Base-by-base conservation (phyloP, 2,888 invertebrate genomes). In the Lasius fuliginosus region DNA sequence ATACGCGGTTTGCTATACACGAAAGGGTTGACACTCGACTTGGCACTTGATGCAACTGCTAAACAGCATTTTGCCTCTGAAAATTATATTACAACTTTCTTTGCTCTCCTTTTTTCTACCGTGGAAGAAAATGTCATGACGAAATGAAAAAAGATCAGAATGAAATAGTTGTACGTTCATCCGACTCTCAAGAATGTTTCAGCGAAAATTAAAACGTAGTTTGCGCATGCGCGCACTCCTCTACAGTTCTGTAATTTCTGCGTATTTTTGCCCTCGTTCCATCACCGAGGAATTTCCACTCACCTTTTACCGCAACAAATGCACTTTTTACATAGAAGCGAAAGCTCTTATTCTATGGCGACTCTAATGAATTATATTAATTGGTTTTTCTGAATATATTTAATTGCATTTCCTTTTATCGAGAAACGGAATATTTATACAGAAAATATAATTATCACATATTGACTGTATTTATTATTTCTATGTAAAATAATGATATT, bases 121-220 rank as follows among this genome's bases (percentile, higher is more conserved):
- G 15, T 15, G 18, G 3, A 23, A 15, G 12, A 53, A 67, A 12
- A 65, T 12, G 12, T 0, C 40, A 65, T 9, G 30, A 6, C 23
- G 23, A 64, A 58, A 64, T 8, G 6, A 65, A 23, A 74, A 4
- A 46, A 15, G 42, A 40, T 64, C 30, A 11, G 27, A 40, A 60
- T 60, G 73, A 42, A 42, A 23, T 36, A 36, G 42, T 9, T 33
- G 11, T 40, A n/a, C 36, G 30, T 33, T 67, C 9, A 0, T 77
- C 3, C 27, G n/a, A 67, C 9, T 56, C 53, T 27, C 15, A n/a
- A 11, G n/a, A 12, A 40, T 76, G 27, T 76, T 76, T 76, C 53
- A 77, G 40, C 40, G n/a, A 56, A 77, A 77, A 77, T 77, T 77
- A 67, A 77, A 67, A 77, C 56, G n/a, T 8, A 36, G 18, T 49